These are phyloP conservation scores for Chionodraco myersi DNA, from an alignment of 2,113 vertebrate genomes.

Conservation along the genomic window DNA sequence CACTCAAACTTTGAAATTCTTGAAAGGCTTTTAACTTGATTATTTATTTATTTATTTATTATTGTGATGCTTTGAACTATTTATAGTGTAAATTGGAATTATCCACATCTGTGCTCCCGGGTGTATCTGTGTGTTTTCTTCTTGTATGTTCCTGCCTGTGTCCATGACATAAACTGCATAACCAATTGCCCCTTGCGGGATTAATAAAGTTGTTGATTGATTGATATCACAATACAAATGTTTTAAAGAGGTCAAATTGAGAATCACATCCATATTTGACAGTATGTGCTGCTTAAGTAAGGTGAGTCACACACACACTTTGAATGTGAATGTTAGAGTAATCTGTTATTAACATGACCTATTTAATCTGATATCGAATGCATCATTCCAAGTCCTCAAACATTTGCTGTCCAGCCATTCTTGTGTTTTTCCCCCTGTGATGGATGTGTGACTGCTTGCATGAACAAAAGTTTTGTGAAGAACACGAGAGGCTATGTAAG, in stretches of 20 bases:
- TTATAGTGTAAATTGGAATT: too few species aligned
- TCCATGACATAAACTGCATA: too few species aligned
- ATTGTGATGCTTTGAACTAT: too few species aligned
- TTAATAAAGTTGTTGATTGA: too few species aligned
- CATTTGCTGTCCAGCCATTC: background rate
- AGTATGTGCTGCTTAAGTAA: constrained; percentile 5
- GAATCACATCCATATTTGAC: constrained; percentile 9
- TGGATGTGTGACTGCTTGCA: constrained; percentile 22
- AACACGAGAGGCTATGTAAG: background rate
- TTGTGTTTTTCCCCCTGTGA: constrained; percentile 15
- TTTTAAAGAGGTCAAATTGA: constrained; percentile 15
- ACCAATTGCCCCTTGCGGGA: too few species aligned
- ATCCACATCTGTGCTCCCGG: too few species aligned
- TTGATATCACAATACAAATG: background rate
- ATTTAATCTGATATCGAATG: constrained; percentile 23
- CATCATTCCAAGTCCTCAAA: constrained; percentile 10
- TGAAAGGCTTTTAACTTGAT: too few species aligned
- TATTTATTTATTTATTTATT: too few species aligned
- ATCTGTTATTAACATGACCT: constrained; percentile 27
- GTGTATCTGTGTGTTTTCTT: too few species aligned
- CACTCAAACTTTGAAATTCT: too few species aligned
- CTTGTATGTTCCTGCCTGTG: too few species aligned
- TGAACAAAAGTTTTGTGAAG: background rate
- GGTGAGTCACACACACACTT: constrained; percentile 16
- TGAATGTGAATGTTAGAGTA: background rate